These are phyloP conservation scores for Denticeps clupeoides DNA, from an alignment of 2,797 vertebrate genomes.

Conservation along the genomic window DNA sequence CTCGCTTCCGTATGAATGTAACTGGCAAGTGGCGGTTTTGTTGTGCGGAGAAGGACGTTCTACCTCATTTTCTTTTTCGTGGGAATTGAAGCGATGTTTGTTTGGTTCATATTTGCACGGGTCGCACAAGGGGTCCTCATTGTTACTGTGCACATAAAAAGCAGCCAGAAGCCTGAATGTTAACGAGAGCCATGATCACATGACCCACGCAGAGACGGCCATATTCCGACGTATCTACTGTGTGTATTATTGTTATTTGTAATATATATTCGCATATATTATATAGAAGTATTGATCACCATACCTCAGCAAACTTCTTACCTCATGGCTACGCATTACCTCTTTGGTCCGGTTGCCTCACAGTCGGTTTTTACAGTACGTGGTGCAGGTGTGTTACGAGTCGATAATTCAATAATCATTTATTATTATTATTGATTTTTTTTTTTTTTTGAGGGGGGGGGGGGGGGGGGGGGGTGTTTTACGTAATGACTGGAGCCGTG, in stretches of 20 bases:
- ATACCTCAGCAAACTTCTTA: slow-evolving; percentile 29
- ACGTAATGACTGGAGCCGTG: too few relatives aligned
- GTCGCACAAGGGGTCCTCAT: slow-evolving; percentile 42
- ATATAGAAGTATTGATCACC: slow-evolving; percentile 17
- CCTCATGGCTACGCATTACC: slow-evolving; percentile 34
- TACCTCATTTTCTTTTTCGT: slow-evolving; percentile 78
- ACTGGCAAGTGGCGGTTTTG: slow-evolving; percentile 60
- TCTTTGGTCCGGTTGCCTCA: slow-evolving; percentile 28
- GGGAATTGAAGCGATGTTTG: slow-evolving; percentile 53
- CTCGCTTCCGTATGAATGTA: slow-evolving; percentile 97
- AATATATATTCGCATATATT: slow-evolving; percentile 7
- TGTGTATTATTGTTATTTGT: slow-evolving; percentile 25
- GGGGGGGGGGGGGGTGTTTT: too few relatives aligned
- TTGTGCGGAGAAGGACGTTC: slow-evolving; percentile 83
- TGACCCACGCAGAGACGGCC: slow-evolving; percentile 44
- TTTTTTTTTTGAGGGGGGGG: slow-evolving; percentile 6
- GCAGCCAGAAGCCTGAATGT: slow-evolving; percentile 62
- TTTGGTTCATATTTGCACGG: slow-evolving; percentile 70
- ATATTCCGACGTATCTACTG: slow-evolving; percentile 39
- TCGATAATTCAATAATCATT: not conserved
- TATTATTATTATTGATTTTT: not conserved
- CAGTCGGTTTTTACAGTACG: too few relatives aligned
- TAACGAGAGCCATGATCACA: slow-evolving; percentile 58
- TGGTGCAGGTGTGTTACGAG: not conserved
- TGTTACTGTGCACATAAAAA: slow-evolving; percentile 63